phyloP scores from a whole-genome alignment of 2,797 vertebrate genomes.

The Coregonus sp. region DNA sequence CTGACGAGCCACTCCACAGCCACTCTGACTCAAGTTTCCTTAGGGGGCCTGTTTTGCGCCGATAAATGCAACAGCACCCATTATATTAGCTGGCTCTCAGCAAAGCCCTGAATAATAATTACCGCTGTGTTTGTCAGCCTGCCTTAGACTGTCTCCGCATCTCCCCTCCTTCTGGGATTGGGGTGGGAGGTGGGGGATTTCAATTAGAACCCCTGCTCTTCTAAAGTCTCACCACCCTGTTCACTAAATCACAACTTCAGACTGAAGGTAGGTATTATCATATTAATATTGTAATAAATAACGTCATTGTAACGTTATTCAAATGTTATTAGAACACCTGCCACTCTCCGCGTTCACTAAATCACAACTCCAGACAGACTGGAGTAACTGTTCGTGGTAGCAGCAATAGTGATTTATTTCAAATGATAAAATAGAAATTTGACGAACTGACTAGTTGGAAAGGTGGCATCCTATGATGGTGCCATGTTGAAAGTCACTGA shows the following conservation, averaged over 20 bases:
- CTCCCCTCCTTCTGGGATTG: background rate
- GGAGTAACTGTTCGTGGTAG: conserved; percentile 59
- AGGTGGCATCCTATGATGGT: too few species aligned
- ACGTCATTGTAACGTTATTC: conserved; percentile 63
- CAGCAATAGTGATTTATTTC: conserved; percentile 62
- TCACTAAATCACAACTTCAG: too few species aligned
- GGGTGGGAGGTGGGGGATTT: conserved; percentile 37
- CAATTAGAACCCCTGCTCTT: conserved; percentile 67
- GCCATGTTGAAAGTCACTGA: too few species aligned
- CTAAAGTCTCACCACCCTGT: conserved; percentile 48
- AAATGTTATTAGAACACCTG: too few species aligned
- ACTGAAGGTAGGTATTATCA: conserved; percentile 4
- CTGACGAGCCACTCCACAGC: conserved; percentile 48
- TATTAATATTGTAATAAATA: conserved; percentile 73
- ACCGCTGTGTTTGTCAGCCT: conserved; percentile 23
- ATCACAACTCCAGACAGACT: too few species aligned
- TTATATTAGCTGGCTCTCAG: conserved; percentile 54
- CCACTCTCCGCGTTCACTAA: too few species aligned
- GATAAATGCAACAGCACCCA: conserved; percentile 58
- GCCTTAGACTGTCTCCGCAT: conserved; percentile 4
- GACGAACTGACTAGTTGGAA: too few species aligned
- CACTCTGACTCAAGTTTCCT: conserved; percentile 61
- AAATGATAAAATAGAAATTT: conserved; percentile 51
- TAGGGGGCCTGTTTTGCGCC: conserved; percentile 60
- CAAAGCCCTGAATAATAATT: conserved; percentile 56